Conservation (phyloP, 2,113 vertebrate species). For the Protobothrops flavoviridis region DNA sequence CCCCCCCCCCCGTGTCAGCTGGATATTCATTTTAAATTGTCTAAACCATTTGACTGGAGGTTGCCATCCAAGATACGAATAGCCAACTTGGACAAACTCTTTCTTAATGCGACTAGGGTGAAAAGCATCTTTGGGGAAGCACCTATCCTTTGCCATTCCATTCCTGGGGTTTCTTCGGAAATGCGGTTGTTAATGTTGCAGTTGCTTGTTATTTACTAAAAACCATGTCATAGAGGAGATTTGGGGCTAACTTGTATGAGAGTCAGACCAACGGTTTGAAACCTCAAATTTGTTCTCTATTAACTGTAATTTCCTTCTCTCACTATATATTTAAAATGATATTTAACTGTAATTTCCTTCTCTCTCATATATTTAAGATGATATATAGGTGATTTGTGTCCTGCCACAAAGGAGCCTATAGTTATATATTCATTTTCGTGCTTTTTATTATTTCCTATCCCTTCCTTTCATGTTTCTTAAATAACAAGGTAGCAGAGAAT, state of each 20-base stretch:
- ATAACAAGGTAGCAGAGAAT: conserved; percentile 19
- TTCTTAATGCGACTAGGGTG: background rate
- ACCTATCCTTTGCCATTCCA: background rate
- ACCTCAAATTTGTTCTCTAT: background rate
- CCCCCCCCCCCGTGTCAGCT: background rate
- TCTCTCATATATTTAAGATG: background rate
- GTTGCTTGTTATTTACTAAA: background rate
- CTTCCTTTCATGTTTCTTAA: background rate
- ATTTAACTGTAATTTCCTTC: background rate
- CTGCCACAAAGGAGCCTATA: background rate
- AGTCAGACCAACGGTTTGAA: background rate
- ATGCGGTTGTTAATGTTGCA: background rate
- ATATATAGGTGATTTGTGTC: background rate
- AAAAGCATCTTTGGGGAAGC: background rate
- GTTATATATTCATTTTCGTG: conserved; percentile 17
- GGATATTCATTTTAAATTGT: background rate
- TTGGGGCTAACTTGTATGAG: background rate
- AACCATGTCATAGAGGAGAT: background rate
- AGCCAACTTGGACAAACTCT: background rate
- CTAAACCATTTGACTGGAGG: background rate
- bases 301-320: background rate
- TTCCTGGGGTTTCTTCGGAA: background rate
- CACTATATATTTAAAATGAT: background rate
- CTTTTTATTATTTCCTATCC: conserved; percentile 24
- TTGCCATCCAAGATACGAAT: background rate